These are phyloP conservation scores for Synaphobranchus kaupii DNA, from an alignment of 2,797 vertebrate species.

Conservation along the genomic window DNA sequence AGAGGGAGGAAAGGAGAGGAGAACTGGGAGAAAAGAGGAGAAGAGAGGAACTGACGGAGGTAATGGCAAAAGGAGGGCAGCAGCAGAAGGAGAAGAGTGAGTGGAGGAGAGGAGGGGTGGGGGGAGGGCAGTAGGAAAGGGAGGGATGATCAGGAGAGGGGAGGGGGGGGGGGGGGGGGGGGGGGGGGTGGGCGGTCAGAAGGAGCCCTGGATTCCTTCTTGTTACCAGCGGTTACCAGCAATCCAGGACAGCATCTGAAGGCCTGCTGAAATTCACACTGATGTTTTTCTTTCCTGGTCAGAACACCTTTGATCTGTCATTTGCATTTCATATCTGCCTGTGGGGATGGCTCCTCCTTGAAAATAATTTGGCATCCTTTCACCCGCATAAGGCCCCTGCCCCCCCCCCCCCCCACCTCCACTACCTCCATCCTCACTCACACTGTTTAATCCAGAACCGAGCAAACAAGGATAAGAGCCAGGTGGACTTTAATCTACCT, in stretches of 20 bases:
- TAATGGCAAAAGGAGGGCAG: conserved; percentile 30
- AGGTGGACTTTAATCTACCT: conserved; percentile 44
- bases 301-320: conserved; percentile 81
- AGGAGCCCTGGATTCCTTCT: not conserved
- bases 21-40: not conserved
- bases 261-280: conserved; percentile 74
- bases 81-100: conserved; percentile 7
- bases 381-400: not conserved
- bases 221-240: conserved; percentile 59
- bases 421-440: conserved; percentile 40
- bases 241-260: conserved; percentile 46
- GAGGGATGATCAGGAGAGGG: not conserved
- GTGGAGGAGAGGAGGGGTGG: conserved; percentile 22
- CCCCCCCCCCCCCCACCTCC: conserved; percentile 23
- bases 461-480: conserved; percentile 63
- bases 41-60: not conserved
- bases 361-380: conserved; percentile 76
- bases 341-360: conserved; percentile 57
- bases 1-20: conserved; percentile 27
- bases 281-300: conserved; percentile 73
- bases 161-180: not conserved
- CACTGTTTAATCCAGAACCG: conserved; percentile 52
- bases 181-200: not conserved
- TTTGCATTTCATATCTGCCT: conserved; percentile 77
- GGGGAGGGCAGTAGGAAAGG: conserved; percentile 40